A percentile compares a stretch with the other conserved stretches of the same genome.
These are phyloP conservation scores for Ranitomeya variabilis DNA, from an alignment of 2,113 vertebrate genomes.

Conservation along the genomic window DNA sequence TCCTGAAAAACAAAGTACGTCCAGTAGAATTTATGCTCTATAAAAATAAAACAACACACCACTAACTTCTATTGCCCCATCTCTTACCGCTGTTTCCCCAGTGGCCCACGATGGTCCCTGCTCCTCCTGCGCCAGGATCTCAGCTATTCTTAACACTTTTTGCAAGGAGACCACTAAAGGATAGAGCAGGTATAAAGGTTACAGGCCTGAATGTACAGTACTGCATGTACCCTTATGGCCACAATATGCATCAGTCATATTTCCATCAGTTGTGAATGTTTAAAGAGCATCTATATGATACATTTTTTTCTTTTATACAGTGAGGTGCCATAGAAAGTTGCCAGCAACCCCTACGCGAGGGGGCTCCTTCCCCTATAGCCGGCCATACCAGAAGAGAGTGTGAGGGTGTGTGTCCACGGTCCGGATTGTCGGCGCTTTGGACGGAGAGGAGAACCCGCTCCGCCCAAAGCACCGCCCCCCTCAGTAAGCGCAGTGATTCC, in stretches of 20 bases:
- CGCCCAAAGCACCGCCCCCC: no score
- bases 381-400: no score
- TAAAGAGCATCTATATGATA: no score
- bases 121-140: constrained; percentile 72
- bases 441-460: no score
- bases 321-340: no score
- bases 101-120: constrained; percentile 68
- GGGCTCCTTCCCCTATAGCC: no score
- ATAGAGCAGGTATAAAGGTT: background rate
- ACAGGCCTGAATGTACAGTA: background rate
- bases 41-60: background rate
- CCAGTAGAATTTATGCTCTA: background rate
- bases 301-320: no score
- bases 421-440: no score
- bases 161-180: constrained; percentile 74
- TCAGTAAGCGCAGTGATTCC: no score
- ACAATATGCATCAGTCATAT: background rate
- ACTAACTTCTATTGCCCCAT: background rate
- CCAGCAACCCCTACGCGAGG: no score
- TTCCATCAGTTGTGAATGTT: background rate
- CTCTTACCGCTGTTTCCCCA: constrained; percentile 74
- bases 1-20: constrained; percentile 69
- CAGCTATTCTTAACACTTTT: constrained; percentile 75
- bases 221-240: background rate
- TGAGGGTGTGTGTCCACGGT: no score